phyloP scores from a whole-genome alignment of 2,113 vertebrate genomes.

The Callipepla squamata region DNA sequence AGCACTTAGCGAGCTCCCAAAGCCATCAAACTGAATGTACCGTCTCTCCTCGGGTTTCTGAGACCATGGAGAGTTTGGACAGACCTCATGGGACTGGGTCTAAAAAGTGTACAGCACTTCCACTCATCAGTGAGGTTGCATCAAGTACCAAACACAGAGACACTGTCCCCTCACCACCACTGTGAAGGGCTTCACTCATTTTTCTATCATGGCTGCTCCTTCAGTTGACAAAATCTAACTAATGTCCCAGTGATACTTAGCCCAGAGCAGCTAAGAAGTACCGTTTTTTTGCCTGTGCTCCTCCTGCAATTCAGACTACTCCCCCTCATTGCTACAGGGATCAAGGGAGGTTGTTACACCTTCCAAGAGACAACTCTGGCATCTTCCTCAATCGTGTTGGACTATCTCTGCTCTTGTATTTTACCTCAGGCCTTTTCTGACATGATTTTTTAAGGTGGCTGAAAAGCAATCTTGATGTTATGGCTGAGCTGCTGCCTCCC shows the following conservation, averaged over 20 bases:
- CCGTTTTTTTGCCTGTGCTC: too few species aligned
- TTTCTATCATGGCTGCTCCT: rapidly evolving
- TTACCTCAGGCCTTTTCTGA: background rate
- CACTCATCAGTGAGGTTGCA: rapidly evolving
- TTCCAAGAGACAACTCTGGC: background rate
- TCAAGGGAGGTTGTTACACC: background rate
- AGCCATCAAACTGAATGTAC: background rate
- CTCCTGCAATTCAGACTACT: background rate
- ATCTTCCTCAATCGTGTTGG: background rate
- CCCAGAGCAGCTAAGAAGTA: background rate
- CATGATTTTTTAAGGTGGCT: background rate
- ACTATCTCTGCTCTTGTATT: background rate
- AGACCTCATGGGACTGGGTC: rapidly evolving
- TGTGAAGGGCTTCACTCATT: background rate
- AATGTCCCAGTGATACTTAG: background rate
- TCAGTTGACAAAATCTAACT: background rate
- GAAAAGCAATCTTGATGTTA: background rate
- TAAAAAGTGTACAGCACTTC: rapidly evolving
- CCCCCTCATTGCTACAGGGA: background rate
- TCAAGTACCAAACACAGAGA: background rate
- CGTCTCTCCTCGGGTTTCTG: background rate
- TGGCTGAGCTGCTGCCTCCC: background rate
- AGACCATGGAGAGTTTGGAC: background rate
- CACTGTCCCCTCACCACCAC: background rate
- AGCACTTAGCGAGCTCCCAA: background rate